phyloP scores from a whole-genome alignment of 2,113 vertebrate genomes.

The Oryzias celebensis region DNA sequence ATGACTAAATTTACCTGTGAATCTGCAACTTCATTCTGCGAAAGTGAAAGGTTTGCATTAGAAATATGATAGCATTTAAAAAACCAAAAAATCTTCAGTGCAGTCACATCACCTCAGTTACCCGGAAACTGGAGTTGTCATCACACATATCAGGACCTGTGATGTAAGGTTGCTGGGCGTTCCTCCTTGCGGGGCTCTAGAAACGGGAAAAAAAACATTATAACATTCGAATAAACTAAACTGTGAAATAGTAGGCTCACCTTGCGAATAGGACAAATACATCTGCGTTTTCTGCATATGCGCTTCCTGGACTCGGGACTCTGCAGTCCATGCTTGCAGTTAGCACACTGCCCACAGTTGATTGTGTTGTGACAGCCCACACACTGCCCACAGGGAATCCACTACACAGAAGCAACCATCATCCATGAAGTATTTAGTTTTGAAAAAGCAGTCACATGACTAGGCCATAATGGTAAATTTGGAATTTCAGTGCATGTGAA shows the following conservation, averaged over 20 bases:
- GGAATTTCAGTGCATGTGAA: background rate
- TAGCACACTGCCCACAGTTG: conserved; percentile 83
- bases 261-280: conserved; percentile 76
- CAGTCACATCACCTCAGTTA: background rate
- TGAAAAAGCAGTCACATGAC: background rate
- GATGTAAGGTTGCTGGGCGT: conserved; percentile 21
- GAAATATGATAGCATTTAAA: background rate
- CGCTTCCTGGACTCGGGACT: conserved; percentile 65
- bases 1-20: conserved; percentile 58
- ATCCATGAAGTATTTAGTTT: background rate
- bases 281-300: conserved; percentile 74
- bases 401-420: conserved; percentile 61
- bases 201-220: background rate
- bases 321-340: conserved; percentile 74
- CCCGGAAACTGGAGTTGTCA: conserved; percentile 53
- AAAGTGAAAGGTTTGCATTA: conserved; percentile 17
- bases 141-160: conserved; percentile 46
- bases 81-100: background rate
- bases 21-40: conserved; percentile 61
- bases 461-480: background rate
- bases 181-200: conserved; percentile 32
- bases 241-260: conserved; percentile 23
- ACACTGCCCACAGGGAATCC: conserved; percentile 84
- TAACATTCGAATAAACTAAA: background rate
- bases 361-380: conserved; percentile 80